Conservation (phyloP, 2,113 vertebrate genomes). For the Anoplopoma fimbria region DNA sequence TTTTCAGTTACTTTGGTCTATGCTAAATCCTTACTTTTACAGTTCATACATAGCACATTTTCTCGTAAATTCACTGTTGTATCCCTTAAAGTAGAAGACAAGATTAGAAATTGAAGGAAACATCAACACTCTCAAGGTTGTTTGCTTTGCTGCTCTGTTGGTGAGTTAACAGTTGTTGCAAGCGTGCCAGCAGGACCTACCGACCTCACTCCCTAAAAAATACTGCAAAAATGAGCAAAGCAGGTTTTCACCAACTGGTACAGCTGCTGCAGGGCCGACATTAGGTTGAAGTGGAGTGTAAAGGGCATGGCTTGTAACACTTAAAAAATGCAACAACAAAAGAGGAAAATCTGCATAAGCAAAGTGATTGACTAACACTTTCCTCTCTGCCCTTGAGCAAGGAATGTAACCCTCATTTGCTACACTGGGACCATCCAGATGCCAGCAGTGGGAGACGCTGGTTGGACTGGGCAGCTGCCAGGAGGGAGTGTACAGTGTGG, state of each 20-base stretch:
- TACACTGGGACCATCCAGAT: constrained; percentile 38
- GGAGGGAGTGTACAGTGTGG: constrained; percentile 17
- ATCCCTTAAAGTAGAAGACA: background rate
- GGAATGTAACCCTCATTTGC: constrained; percentile 43
- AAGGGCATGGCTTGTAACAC: background rate
- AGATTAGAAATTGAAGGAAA: background rate
- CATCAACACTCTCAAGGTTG: constrained; percentile 18
- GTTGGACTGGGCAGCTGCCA: constrained; percentile 49
- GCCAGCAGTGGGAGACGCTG: constrained; percentile 42
- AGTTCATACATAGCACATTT: background rate
- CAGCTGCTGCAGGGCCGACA: constrained; percentile 31
- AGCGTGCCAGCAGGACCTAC: constrained; percentile 39
- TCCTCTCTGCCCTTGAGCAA: constrained; percentile 35
- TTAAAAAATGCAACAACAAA: constrained; percentile 8
- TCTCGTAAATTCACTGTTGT: background rate
- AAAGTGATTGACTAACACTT: constrained; percentile 30
- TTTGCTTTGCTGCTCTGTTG: constrained; percentile 4
- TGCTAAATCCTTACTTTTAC: background rate
- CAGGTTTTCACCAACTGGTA: constrained; percentile 24
- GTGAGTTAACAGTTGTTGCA: background rate
- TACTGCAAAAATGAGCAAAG: constrained; percentile 4
- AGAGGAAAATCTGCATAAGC: constrained; percentile 1
- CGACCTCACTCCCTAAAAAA: constrained; percentile 23
- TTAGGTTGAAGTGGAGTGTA: constrained; percentile 26
- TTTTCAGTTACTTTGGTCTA: background rate